A percentile compares a stretch with the other conserved stretches of the same genome.
These are phyloP conservation scores for Colletes gigas DNA, from an alignment of 1,140 invertebrate genomes.

Conservation along the genomic window DNA sequence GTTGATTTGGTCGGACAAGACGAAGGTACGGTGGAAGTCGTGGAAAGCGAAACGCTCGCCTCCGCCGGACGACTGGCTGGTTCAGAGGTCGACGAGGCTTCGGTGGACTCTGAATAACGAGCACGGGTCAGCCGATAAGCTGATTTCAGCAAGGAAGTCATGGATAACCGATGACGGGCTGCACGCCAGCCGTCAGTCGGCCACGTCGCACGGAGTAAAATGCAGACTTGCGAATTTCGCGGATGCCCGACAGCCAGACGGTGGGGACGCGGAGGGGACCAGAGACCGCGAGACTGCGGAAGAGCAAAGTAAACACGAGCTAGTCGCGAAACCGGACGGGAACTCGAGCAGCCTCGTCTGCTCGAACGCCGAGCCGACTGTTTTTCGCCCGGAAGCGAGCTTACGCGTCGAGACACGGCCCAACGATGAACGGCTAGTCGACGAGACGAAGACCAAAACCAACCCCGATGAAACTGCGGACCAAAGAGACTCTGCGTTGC, in stretches of 20 bases:
- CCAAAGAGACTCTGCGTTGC: too few relatives aligned
- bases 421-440: background rate
- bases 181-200: conserved; percentile 22
- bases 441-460: background rate
- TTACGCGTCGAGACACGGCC: background rate
- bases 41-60: conserved; percentile 71
- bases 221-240: conserved; percentile 62
- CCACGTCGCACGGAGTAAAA: conserved; percentile 52
- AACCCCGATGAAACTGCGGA: background rate
- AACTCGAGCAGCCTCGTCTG: background rate
- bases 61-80: conserved; percentile 56
- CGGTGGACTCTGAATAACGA: conserved; percentile 56
- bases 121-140: conserved; percentile 67
- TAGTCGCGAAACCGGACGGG: background rate
- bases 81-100: conserved; percentile 50
- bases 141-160: conserved; percentile 21
- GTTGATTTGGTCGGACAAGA: background rate
- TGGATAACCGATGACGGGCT: conserved; percentile 8
- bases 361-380: background rate
- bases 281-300: background rate
- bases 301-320: conserved; percentile 19
- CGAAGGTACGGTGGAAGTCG: background rate
- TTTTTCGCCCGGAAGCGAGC: background rate
- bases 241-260: conserved; percentile 32
- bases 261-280: conserved; percentile 33